Evolutionary conservation across 2,113 vertebrate genomes (phyloP).

Genomic region (Hydrochoerus hydrochaeris): DNA sequence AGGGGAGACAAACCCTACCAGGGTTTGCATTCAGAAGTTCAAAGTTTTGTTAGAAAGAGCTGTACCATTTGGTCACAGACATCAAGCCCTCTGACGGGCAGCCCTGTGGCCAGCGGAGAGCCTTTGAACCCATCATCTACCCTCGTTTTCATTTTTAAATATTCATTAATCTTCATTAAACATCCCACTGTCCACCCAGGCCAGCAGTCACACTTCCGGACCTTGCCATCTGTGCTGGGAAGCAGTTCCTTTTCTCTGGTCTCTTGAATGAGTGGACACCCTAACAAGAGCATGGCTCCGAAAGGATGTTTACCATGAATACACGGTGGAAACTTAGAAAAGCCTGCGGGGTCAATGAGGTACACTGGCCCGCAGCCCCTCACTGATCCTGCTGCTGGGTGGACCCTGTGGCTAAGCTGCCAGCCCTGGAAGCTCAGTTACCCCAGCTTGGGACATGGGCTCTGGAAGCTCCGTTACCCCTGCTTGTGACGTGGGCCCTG

Average conservation of each 20-base stretch:
- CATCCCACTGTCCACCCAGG: neutral
- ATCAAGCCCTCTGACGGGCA: conserved; percentile 42
- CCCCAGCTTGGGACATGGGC: neutral
- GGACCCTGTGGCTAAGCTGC: neutral
- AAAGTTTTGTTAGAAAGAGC: conserved; percentile 75
- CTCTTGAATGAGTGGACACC: neutral
- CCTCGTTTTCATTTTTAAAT: conserved; percentile 67
- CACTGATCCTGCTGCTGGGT: conserved; percentile 4
- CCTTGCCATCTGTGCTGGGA: neutral
- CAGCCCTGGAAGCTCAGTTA: neutral
- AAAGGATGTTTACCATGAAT: conserved; percentile 63
- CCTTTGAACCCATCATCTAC: conserved; percentile 64
- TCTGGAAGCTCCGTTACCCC: conserved; percentile 60
- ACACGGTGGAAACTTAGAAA: conserved; percentile 69
- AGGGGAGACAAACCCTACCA: conserved; percentile 17
- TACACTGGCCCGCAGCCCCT: neutral
- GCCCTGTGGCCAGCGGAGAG: conserved; percentile 39
- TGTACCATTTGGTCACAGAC: conserved; percentile 55
- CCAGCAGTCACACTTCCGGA: conserved; percentile 41
- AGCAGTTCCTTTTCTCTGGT: neutral
- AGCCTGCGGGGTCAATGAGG: neutral
- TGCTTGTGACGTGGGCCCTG: conserved; percentile 23
- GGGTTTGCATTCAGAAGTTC: conserved; percentile 48
- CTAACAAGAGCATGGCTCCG: neutral
- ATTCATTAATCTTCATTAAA: conserved; percentile 77